Evolutionary conservation across 2,797 vertebrate genomes (phyloP).

Genomic region (Bucorvus abyssinicus): DNA sequence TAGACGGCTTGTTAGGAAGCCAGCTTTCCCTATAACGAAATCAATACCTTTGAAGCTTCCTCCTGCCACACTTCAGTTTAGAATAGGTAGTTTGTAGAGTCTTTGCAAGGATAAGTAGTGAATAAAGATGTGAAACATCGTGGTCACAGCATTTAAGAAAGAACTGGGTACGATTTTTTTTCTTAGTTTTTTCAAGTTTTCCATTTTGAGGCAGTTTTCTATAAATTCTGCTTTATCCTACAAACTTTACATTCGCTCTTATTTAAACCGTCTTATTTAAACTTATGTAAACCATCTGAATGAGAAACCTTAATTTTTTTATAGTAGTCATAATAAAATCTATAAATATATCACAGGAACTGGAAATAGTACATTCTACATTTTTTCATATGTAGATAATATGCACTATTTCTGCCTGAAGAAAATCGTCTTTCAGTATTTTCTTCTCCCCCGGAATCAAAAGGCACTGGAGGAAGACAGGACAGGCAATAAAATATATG

Average conservation of each 20-base stretch:
- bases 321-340: not conserved
- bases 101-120: not conserved
- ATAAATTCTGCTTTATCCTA: not conserved
- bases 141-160: not conserved
- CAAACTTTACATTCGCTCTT: not conserved
- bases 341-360: not conserved
- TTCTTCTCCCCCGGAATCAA: not conserved
- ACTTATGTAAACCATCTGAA: not conserved
- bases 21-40: not conserved
- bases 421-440: not conserved
- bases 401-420: not conserved
- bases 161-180: not conserved
- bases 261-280: not conserved
- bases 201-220: not conserved
- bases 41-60: not conserved
- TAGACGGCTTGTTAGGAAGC: not conserved
- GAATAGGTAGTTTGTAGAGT: not conserved
- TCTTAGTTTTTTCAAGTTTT: not conserved
- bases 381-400: not conserved
- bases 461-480: not conserved
- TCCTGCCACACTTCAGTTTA: not conserved
- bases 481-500: not conserved
- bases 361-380: not conserved
- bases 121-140: not conserved
- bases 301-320: not conserved